Base-by-base conservation (phyloP, 2,113 vertebrate species). In the Acrocephalus arundinaceus region DNA sequence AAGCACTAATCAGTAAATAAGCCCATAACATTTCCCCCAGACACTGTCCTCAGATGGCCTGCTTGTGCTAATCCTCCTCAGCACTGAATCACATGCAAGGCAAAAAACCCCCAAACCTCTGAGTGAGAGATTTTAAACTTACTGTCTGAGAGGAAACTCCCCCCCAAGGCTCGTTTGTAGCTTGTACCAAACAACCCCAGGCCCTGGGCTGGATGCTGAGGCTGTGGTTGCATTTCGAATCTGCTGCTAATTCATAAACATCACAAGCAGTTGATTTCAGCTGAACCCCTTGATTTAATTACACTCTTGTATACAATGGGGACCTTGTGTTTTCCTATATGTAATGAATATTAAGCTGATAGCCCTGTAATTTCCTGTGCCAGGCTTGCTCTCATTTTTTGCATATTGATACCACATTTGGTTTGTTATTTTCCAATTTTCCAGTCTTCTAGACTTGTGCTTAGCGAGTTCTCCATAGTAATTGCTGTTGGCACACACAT, bases 221-320 rank as follows among this genome's bases (percentile, higher is more conserved):
- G 65, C 81, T 87, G 55, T 0, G 45, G 55, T 88, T 89, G 71
- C 46, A 1, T 75, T 76, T 88, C 3, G 70, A 72, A 89, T 83
- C 92, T 72, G 82, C 92, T 88, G 19, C 81, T 92, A 81, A 94
- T 96, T 94, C 94, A 90, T 71, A 73, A 89, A 91, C 65, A 96
- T 96, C 90, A 92, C 89, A 87, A 93, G 93, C 83, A 90, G 90
- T 94, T 96, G 94, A 94, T 95, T 97, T 95, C 59, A 96, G 83
- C 89, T 93, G 86, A 96, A 91, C 93, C 95, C 96, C 97, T 97
- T 96, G 96, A 97, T 97, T 97, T 97, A 96, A 97, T 98, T 97
- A 96, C 92, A 75, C 85, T 95, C 90, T 91, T 39, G 62, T 66
- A 37, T 96, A 93, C 94, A 97, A 94, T 52, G 67, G 96, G 94